Base-by-base conservation (phyloP, 2,113 vertebrate species). In the Urocolius indicus region DNA sequence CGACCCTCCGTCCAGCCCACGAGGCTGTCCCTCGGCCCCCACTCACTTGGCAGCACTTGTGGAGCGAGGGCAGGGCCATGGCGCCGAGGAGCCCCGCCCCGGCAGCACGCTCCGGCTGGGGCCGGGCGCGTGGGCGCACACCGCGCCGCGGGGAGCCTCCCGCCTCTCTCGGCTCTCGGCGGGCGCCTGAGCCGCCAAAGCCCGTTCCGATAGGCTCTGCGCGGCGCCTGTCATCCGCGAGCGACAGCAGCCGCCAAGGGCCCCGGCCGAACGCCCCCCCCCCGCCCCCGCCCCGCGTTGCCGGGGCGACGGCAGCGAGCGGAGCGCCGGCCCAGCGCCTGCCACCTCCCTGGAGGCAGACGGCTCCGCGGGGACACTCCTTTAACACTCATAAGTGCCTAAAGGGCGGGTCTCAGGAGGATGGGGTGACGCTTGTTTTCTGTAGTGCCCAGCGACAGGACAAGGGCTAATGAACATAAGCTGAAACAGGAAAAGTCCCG, bases 11-110 rank as follows among this genome's bases (percentile, higher is more conserved):
- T 8, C 30, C 36, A 19, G 49, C 21, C 79, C 38, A 41, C 9
- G 38, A 41, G 38, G 38, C 38, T 41, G 38, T 41, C 9, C 38
- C 38, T 3, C 6, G 16, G n/a, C 4, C 13, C 12, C 14, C 77
- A 96, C 96, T 97, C 96, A 97, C 97, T 93, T 91, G 92, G 16
- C 95, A 45, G 34, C 96, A 96, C 46, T 29, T 71, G 74, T 96
- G 96, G 3, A 96, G 11, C 6, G 69, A 16, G 11, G 96, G 95
- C 77, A 96, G 19, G 3, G 88, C 84, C 96, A 96, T 84, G 36
- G 41, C 34, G 9, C 4, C 43, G 5, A 3, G 23, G 13, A 16
- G 27, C n/a, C 15, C 11, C 54, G 16, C 38, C 29, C 10, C 21
- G 10, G 23, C 46, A 21, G 66, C 9, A 20, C 15, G 9, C 66